Conservation (phyloP, 2,888 invertebrate genomes). For the Ypsolopha sequella region DNA sequence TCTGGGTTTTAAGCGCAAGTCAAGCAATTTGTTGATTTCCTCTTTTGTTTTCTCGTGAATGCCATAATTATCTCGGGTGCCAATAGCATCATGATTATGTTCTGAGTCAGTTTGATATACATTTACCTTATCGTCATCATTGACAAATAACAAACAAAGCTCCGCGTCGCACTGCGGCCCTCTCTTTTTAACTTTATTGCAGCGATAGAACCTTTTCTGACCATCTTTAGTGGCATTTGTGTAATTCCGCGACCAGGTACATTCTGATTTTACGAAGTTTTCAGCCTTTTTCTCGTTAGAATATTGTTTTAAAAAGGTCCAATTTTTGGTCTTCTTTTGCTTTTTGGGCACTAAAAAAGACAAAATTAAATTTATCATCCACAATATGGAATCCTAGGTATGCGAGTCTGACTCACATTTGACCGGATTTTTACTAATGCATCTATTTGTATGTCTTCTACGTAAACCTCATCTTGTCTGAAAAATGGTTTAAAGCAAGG, state of each 20-base stretch:
- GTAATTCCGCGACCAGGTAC: constrained; percentile 8
- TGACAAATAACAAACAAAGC: constrained; percentile 9
- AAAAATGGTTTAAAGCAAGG: no score
- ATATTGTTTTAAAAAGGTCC: constrained; percentile 9
- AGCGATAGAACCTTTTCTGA: constrained; percentile 11
- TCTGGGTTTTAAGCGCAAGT: constrained; percentile 10
- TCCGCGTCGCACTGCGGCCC: constrained; percentile 12
- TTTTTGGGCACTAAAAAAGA: constrained; percentile 9
- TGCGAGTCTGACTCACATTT: no score
- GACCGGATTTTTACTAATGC: no score
- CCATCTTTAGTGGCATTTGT: constrained; percentile 11
- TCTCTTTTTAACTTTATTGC: constrained; percentile 11
- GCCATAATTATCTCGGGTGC: constrained; percentile 8
- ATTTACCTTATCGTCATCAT: constrained; percentile 8
- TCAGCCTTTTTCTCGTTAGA: constrained; percentile 6
- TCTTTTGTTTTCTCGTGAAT: constrained; percentile 9
- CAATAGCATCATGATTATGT: constrained; percentile 9
- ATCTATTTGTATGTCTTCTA: no score
- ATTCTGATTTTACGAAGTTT: constrained; percentile 9
- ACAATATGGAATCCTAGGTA: no score
- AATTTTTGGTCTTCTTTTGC: constrained; percentile 10
- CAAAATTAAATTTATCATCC: no score
- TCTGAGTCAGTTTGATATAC: constrained; percentile 9
- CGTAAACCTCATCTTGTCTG: no score
- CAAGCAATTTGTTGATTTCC: constrained; percentile 10